Evolutionary conservation across 2,888 invertebrate species (phyloP), one percentile per base, ranked within the genome.

Genomic region (Cataglyphis altisquamis): DNA sequence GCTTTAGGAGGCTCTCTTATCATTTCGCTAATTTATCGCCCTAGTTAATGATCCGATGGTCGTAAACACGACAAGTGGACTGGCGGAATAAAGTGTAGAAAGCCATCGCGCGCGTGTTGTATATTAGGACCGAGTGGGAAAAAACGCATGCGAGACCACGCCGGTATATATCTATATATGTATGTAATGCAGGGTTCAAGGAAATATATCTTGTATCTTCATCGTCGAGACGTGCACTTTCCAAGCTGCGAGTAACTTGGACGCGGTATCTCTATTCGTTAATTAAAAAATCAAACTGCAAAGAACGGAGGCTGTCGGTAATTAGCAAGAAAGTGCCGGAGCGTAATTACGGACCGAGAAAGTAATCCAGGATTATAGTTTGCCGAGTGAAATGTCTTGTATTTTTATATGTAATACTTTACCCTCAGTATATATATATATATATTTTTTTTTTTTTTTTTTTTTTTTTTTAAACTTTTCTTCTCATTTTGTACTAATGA

Each of bases 331-430:
- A 90, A 92, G 91, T 87, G 84, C 81, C 81, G 74, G 55, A 39
- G 78, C 84, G 86, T 86, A 90, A 92, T 92, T 92, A 91, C 78
- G 82, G 72, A 84, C 85, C 89, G 90, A 82, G 91, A 92, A 92
- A 92, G 92, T 89, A 89, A 90, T 84, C 83, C 75, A 73, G 83
- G 84, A 88, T 86, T 86, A 86, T 84, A 85, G 73, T 57, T 84
- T 74, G 82, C 66, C 45, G 41, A 29, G 82, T 81, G 87, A 86
- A 84, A 84, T 78, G 83, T 60, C 36, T 32, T 2, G 32, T 45
- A 21, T 32, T 12, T 41, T 39, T 52, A 21, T 45, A 12, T 18
- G 4, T 12, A 18, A 52, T 41, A 55, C 67, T 68, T 80, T 52
- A 29, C 6, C n/a, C 18, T 45, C 39, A 4, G 55, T 70, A 15